Base-by-base conservation (phyloP, 2,797 vertebrate genomes). In the Channallabes apus region DNA sequence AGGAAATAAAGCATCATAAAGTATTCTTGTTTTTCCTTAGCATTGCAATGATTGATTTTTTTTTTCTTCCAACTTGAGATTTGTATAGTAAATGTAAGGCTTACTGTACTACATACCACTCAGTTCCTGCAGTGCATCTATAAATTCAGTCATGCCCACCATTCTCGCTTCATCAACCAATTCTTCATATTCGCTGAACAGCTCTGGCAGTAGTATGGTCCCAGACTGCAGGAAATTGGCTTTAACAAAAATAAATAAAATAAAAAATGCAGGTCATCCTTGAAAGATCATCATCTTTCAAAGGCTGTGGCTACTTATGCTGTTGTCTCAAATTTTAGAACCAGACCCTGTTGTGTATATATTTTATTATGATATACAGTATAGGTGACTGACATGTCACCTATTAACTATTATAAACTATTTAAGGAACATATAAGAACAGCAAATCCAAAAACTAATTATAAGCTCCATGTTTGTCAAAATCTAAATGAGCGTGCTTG, bases 151-250 rank as follows among this genome's bases (percentile, higher is more conserved):
- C 83, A 95, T 92, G 87, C 93, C 92, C 79, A 93, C 75, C 67
- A 88, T 88, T 83, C 91, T 90, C 2, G 91, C 92, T 89, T 93
- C 92, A 27, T 89, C 90, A 88, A 91, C 92, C 89, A 95, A 88
- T 51, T 85, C 87, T 56, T 92, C 93, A 27, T 92, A 90, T 83
- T 88, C 92, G 32, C 90, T 91, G 32, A 79, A 79, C 6, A 62
- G 20, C 14, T 79, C 58, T 41, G 58, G 77, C 14, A 79, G 58
- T 62, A 94, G 84, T 84, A 94, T 89, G 87, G 93, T 93, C 87
- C 90, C 92, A 27, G 91, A 93, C 78, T 88, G 90, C 87, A 95
- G 94, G 90, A 94, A 95, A 89, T 94, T 92, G 80, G 92, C 93
- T 95, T 88, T 85, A 62, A 62, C 62, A 14, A 41, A 41, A 59